Evolutionary conservation across 1,140 invertebrate genomes (phyloP).

Genomic region (Anagrus nilaparvatae): DNA sequence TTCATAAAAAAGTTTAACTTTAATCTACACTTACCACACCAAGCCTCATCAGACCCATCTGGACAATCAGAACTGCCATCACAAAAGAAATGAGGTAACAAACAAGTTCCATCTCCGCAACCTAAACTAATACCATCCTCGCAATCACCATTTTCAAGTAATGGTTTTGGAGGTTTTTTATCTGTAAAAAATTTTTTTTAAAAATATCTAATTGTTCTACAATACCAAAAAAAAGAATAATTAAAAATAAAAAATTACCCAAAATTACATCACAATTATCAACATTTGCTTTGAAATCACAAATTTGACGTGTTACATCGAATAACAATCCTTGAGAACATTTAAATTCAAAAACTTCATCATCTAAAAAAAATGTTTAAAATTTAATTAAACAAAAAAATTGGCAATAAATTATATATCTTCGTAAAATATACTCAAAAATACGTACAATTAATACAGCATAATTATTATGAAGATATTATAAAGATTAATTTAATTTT

Average conservation of each 20-base stretch:
- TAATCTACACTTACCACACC: slow-evolving; percentile 36
- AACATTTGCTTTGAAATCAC: slow-evolving; percentile 68
- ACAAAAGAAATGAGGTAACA: slow-evolving; percentile 69
- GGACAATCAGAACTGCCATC: slow-evolving; percentile 68
- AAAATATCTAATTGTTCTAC: slow-evolving; percentile 23
- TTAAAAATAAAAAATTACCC: slow-evolving; percentile 38
- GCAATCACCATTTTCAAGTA: slow-evolving; percentile 57
- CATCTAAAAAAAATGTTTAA: slow-evolving; percentile 42
- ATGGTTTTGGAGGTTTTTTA: slow-evolving; percentile 54
- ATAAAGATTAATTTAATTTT: too few species aligned
- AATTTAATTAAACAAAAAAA: too few species aligned
- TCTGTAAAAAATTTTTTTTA: slow-evolving; percentile 50
- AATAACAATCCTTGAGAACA: slow-evolving; percentile 70
- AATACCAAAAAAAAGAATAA: not conserved
- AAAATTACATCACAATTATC: slow-evolving; percentile 69
- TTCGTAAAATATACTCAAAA: too few species aligned
- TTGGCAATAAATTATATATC: too few species aligned
- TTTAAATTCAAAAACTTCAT: slow-evolving; percentile 77
- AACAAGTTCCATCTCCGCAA: slow-evolving; percentile 63
- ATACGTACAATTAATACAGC: too few species aligned
- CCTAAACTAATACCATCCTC: slow-evolving; percentile 56
- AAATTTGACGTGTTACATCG: slow-evolving; percentile 69
- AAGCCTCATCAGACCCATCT: slow-evolving; percentile 69
- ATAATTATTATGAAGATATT: too few species aligned
- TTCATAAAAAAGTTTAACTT: not conserved